Evolutionary conservation across 2,888 invertebrate species (phyloP), one percentile per base, ranked within the genome.

Genomic region (Drosophila siamana): DNA sequence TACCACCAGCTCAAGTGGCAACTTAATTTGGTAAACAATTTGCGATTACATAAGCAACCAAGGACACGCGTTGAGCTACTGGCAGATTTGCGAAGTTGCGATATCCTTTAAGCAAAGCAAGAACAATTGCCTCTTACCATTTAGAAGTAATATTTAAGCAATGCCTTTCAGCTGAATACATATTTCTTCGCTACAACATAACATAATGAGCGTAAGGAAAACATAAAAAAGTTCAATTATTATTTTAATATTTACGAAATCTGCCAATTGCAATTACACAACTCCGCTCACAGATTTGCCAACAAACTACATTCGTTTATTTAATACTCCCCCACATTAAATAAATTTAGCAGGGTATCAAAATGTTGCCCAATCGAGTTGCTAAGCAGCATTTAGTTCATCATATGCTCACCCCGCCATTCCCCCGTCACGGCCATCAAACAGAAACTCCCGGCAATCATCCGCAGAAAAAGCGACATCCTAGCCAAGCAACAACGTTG

Each of bases 1-100:
- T 36, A 30, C 46, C n/a, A 56, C 8, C 56, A 62, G 40, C 68
- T 86, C 77, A 74, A 85, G 85, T 79, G 80, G 71, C 86, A 85
- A 83, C 80, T 74, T 89, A 74, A 85, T 87, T 79, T 87, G 75
- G 68, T 73, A 73, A 79, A 74, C 73, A 87, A 87, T 85, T 85
- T 79, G 64, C 65, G 56, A 66, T 80, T 77, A 67, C 57, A 73
- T 62, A 74, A 66, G 52, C 63, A 47, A 47, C 52, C 30, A 38
- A 33, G 43, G 6, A 33, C 46, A 40, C 22, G 40, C 19, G 13
- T 46, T 16, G 38, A 51, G 46, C 38, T 51, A 26, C 38, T 13
- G 33, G 1, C 0, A 6, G 6, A 5, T 11, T 4, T 0, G 15
- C 26, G 22, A 41, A 13, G 2, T 3, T 30, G 0, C n/a, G n/a